Percentiles rank a stretch among this genome's conserved stretches.
phyloP scores from a whole-genome alignment of 2,888 invertebrate species.

The Cryptus armator region DNA sequence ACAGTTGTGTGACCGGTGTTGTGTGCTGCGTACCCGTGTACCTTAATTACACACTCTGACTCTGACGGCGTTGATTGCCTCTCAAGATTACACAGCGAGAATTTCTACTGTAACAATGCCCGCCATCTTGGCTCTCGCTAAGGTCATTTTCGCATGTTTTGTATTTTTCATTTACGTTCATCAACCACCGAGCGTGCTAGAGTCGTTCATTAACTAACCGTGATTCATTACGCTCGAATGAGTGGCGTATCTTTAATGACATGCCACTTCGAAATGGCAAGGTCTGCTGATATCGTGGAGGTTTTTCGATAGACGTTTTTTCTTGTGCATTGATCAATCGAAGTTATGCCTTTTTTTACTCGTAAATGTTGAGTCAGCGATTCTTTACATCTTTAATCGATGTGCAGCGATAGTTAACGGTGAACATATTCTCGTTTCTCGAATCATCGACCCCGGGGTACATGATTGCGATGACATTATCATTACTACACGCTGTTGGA shows the following conservation, averaged over 20 bases:
- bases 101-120: conserved; percentile 14
- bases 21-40: conserved; percentile 28
- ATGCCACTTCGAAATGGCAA: too few relatives aligned
- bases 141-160: conserved; percentile 26
- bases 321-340: too few relatives aligned
- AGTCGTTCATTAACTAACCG: neutral
- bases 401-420: neutral
- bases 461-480: conserved; percentile 50
- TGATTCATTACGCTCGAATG: neutral
- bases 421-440: conserved; percentile 2
- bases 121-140: conserved; percentile 20
- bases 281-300: too few relatives aligned
- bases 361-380: neutral
- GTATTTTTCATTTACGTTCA: conserved; percentile 23
- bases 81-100: conserved; percentile 63
- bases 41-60: conserved; percentile 65
- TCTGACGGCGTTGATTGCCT: conserved; percentile 33
- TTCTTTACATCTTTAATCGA: neutral
- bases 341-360: neutral
- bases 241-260: conserved; percentile 25
- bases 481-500: conserved; percentile 28
- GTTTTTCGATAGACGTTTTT: too few relatives aligned
- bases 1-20: conserved; percentile 34
- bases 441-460: conserved; percentile 5
- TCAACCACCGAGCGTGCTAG: neutral